Percentiles rank a stretch among this genome's conserved stretches.
These are phyloP conservation scores for Centropyge bicolor DNA, from an alignment of 2,797 vertebrate genomes.

Conservation along the genomic window DNA sequence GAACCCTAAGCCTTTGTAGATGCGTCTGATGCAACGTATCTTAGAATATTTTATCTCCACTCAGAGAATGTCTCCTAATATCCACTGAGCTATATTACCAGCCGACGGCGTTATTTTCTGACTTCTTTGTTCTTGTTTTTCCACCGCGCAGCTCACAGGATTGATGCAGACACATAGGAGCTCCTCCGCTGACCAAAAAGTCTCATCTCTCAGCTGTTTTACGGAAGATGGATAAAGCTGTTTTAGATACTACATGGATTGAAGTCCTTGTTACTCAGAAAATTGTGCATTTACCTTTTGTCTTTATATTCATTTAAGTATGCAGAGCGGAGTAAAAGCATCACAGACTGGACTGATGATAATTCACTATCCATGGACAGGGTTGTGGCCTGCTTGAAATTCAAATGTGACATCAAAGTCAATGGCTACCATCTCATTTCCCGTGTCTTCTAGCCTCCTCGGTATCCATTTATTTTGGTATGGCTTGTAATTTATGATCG, in stretches of 20 bases:
- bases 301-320: conserved; percentile 77
- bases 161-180: conserved; percentile 93
- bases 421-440: conserved; percentile 55
- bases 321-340: conserved; percentile 60
- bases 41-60: conserved; percentile 26
- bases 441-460: conserved; percentile 47
- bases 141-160: conserved; percentile 92
- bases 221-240: conserved; percentile 70
- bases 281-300: conserved; percentile 71
- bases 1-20: conserved; percentile 21
- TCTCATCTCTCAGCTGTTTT: conserved; percentile 68
- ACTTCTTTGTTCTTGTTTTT: conserved; percentile 43
- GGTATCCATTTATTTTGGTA: conserved; percentile 73
- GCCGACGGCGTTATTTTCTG: conserved; percentile 18
- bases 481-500: conserved; percentile 70
- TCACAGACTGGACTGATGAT: conserved; percentile 58
- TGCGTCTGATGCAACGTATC: conserved; percentile 24
- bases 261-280: conserved; percentile 69
- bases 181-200: conserved; percentile 51
- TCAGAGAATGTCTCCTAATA: conserved; percentile 19
- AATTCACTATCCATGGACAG: conserved; percentile 57
- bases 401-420: conserved; percentile 67
- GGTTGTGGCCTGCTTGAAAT: conserved; percentile 65
- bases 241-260: conserved; percentile 75
- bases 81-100: conserved; percentile 11